Conservation (phyloP, 2,888 invertebrate genomes). For the Hetaerina titia region DNA sequence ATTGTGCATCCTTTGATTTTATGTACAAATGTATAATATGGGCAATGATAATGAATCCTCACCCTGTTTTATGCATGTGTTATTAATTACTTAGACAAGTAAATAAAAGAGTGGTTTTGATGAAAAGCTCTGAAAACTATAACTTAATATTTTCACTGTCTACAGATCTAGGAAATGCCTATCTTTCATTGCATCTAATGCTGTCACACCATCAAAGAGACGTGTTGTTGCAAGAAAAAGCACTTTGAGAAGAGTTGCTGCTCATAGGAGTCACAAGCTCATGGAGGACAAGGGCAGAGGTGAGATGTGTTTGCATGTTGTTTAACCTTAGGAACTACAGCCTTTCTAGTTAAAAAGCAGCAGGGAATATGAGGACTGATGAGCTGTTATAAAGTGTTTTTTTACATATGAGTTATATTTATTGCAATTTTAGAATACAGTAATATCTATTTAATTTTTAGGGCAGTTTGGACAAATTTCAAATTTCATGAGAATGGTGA, state of each 20-base stretch:
- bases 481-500: no score
- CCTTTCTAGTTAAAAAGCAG: no score
- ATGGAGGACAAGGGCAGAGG: constrained; percentile 42
- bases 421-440: no score
- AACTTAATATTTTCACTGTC: neutral
- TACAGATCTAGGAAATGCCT: constrained; percentile 76
- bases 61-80: neutral
- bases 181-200: constrained; percentile 75
- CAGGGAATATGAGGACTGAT: no score
- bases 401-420: no score
- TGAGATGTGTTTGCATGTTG: neutral
- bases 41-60: neutral
- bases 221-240: constrained; percentile 10
- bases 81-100: neutral
- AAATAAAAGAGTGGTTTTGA: neutral
- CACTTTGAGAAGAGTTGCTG: constrained; percentile 27
- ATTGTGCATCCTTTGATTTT: neutral
- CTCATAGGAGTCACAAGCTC: neutral
- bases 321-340: no score
- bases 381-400: no score
- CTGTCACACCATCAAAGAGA: constrained; percentile 55
- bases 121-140: no score
- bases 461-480: no score
- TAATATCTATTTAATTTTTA: no score
- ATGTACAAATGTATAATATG: neutral